A percentile compares a stretch with the other conserved stretches of the same genome.
Evolutionary conservation across 1,140 invertebrate species (phyloP).

Genomic region (Drosophila tsacasi): DNA sequence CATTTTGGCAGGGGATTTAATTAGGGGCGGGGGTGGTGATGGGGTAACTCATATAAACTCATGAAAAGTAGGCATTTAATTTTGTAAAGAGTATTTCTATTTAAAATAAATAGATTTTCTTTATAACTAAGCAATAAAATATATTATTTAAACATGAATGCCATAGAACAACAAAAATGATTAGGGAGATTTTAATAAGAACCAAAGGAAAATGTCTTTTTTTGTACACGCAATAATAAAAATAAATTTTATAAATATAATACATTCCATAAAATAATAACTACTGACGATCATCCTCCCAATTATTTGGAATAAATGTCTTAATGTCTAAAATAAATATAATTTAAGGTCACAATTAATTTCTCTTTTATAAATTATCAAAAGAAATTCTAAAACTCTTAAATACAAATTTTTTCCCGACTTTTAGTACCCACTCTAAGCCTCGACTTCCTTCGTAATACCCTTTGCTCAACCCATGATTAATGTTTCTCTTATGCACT

Average conservation of each 20-base stretch:
- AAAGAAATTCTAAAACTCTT: background rate
- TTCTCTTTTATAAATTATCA: background rate
- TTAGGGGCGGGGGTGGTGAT: background rate
- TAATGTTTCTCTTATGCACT: slow-evolving; percentile 17
- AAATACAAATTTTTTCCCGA: background rate
- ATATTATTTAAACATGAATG: too few relatives aligned
- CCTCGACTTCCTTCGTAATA: background rate
- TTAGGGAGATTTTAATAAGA: too few relatives aligned
- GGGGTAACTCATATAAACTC: background rate
- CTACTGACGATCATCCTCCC: background rate
- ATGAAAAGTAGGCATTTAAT: background rate
- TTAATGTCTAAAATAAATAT: background rate
- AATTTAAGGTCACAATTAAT: background rate
- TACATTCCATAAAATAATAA: too few relatives aligned
- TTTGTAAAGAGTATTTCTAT: background rate
- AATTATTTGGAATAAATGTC: background rate
- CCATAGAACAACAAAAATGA: too few relatives aligned
- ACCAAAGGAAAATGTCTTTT: too few relatives aligned
- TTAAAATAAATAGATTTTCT: too few relatives aligned
- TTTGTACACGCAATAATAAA: too few relatives aligned
- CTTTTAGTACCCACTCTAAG: background rate
- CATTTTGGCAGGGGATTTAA: background rate
- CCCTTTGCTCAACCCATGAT: slow-evolving; percentile 10
- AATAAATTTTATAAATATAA: too few relatives aligned
- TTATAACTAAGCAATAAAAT: too few relatives aligned